Percentiles rank a stretch among this genome's conserved stretches.
These are phyloP conservation scores for Falco concolor DNA, from an alignment of 2,797 vertebrate genomes.

Conservation along the genomic window DNA sequence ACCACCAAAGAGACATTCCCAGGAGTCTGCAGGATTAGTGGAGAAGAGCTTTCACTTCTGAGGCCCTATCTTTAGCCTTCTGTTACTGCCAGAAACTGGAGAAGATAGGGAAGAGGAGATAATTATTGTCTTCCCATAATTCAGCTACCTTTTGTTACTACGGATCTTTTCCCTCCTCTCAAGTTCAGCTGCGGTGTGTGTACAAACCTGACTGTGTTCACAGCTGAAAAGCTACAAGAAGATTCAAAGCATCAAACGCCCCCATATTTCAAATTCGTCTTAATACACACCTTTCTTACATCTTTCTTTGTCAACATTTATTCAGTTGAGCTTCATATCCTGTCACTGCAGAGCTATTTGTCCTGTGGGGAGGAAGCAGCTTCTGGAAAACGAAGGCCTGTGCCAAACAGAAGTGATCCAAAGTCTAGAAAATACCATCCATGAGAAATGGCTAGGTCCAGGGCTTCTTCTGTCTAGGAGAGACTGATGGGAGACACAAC, in stretches of 20 bases:
- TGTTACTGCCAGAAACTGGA: not conserved
- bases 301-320: not conserved
- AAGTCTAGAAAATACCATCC: not conserved
- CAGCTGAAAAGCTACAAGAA: not conserved
- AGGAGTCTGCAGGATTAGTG: not conserved
- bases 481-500: not conserved
- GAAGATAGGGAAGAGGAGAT: not conserved
- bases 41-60: not conserved
- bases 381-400: not conserved
- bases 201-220: not conserved
- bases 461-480: not conserved
- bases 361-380: not conserved
- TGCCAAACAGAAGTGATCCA: not conserved
- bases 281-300: not conserved
- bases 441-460: not conserved
- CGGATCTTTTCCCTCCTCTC: not conserved
- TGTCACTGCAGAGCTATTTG: not conserved
- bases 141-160: not conserved
- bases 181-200: not conserved
- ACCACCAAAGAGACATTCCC: not conserved
- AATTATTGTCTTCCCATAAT: not conserved
- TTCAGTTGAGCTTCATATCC: not conserved
- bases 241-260: not conserved
- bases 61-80: not conserved
- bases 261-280: not conserved